These are phyloP conservation scores for Chelonus formosanus DNA, from an alignment of 2,888 invertebrate genomes.

Conservation along the genomic window DNA sequence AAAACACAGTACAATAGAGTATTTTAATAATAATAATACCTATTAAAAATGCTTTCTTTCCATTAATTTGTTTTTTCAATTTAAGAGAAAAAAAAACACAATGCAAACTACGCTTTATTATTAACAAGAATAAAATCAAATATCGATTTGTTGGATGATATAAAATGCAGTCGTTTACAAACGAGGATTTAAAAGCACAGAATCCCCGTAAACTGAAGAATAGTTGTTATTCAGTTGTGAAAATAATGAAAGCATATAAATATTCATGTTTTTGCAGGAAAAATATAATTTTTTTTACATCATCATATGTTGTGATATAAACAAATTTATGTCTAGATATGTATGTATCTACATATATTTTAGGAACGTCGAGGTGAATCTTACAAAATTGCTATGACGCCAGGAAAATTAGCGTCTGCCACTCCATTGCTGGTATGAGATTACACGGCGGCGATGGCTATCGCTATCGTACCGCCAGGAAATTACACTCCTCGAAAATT, in stretches of 20 bases:
- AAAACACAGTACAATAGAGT: no score
- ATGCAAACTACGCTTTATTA: no score
- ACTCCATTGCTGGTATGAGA: conserved; percentile 37
- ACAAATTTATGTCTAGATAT: conserved; percentile 24
- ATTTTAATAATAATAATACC: no score
- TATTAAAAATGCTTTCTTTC: no score
- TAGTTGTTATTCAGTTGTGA: no score
- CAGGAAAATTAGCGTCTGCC: conserved; percentile 47
- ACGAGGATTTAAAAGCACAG: no score
- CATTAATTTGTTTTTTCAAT: conserved; percentile 30
- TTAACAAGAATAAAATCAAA: no score
- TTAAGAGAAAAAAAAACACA: neutral
- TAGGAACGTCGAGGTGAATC: conserved; percentile 6
- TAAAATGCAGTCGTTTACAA: no score
- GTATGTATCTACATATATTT: conserved; percentile 3
- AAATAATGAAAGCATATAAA: no score
- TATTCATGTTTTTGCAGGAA: neutral
- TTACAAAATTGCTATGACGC: conserved; percentile 47
- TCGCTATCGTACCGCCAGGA: conserved; percentile 50
- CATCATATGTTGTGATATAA: conserved; percentile 16
- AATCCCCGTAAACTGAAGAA: no score
- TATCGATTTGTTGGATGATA: no score
- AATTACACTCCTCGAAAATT: conserved; percentile 54
- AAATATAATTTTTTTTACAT: conserved; percentile 8
- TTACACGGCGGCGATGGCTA: conserved; percentile 49